These are phyloP conservation scores for Spea bombifrons DNA, from an alignment of 2,113 vertebrate genomes.

Conservation along the genomic window DNA sequence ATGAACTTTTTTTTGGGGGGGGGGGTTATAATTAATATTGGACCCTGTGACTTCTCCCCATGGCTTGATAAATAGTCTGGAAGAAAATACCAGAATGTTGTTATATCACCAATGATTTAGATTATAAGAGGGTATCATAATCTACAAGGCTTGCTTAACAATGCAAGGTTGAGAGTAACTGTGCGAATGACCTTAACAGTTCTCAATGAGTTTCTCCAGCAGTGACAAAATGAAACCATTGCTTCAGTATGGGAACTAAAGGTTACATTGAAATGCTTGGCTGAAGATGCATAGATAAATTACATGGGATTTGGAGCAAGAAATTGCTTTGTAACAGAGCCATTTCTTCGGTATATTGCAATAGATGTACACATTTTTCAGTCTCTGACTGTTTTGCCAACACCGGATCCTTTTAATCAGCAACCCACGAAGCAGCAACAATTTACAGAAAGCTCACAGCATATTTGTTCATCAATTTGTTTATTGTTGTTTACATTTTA, in stretches of 20 bases:
- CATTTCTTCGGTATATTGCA: slow-evolving; percentile 14
- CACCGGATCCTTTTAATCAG: slow-evolving; percentile 22
- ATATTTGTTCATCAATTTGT: slow-evolving; percentile 24
- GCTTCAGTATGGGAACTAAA: slow-evolving; percentile 34
- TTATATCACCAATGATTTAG: too few species aligned
- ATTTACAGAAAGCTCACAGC: slow-evolving; percentile 36
- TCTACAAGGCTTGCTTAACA: neutral
- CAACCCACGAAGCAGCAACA: slow-evolving; percentile 28
- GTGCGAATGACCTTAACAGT: slow-evolving; percentile 17
- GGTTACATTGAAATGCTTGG: slow-evolving; percentile 40
- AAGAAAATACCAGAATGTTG: too few species aligned
- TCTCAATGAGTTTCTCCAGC: neutral
- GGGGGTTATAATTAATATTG: too few species aligned
- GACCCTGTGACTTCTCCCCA: too few species aligned
- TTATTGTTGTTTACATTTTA: neutral
- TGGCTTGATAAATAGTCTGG: too few species aligned
- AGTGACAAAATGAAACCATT: slow-evolving; percentile 6
- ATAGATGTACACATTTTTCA: slow-evolving; percentile 33
- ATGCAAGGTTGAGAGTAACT: neutral
- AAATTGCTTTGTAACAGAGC: slow-evolving; percentile 35
- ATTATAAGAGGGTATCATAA: too few species aligned
- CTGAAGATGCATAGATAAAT: slow-evolving; percentile 45
- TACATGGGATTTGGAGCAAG: slow-evolving; percentile 40
- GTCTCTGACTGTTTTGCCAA: slow-evolving; percentile 25
- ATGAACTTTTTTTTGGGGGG: too few species aligned